Evolutionary conservation across 2,113 vertebrate genomes (phyloP).

Genomic region (Oenanthe oenanthe): DNA sequence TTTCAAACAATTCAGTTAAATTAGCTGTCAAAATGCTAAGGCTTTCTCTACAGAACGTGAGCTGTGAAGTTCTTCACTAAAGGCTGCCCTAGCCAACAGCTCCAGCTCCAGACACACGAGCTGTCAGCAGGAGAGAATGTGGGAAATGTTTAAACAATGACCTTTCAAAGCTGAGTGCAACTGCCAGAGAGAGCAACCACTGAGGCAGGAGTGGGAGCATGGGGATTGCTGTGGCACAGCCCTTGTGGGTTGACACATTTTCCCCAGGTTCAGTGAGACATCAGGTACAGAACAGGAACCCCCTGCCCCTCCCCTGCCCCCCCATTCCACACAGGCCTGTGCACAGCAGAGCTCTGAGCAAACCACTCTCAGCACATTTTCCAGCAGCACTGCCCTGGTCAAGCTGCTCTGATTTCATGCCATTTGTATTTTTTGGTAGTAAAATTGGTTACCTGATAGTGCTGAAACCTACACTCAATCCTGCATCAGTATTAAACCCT

Average conservation of each 20-base stretch:
- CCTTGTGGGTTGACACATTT: not conserved
- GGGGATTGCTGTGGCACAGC: not conserved
- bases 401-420: not conserved
- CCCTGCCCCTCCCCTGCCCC: accelerated
- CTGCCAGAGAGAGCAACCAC: not conserved
- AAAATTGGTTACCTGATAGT: not conserved
- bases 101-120: not conserved
- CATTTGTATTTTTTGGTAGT: not conserved
- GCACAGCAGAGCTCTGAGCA: not conserved
- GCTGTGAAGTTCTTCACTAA: not conserved
- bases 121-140: not conserved
- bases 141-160: not conserved
- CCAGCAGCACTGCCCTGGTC: not conserved
- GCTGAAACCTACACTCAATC: not conserved
- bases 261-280: not conserved
- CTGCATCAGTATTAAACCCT: not conserved
- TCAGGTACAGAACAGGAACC: not conserved
- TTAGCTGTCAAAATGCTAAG: not conserved
- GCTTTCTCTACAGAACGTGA: not conserved
- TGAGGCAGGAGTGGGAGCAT: not conserved
- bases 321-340: not conserved
- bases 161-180: not conserved
- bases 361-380: not conserved
- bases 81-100: not conserved
- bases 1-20: slow-evolving; percentile 1